Evolutionary conservation across 2,113 vertebrate genomes (phyloP).

Genomic region (Mobula birostris): DNA sequence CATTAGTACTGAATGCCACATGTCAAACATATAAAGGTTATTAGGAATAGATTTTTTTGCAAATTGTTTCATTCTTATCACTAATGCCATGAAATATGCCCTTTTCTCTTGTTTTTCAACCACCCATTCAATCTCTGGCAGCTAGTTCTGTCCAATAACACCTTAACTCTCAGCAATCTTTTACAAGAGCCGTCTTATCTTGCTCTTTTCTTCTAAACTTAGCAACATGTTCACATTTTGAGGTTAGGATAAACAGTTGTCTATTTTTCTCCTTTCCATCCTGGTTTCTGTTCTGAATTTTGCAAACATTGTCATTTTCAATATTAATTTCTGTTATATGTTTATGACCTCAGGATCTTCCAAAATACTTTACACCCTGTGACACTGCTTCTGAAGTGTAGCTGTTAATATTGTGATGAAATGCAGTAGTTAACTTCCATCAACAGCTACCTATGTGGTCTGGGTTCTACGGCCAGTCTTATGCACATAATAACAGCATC

Average conservation of each 20-base stretch:
- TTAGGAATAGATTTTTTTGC: background rate
- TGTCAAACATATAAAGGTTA: constrained; percentile 43
- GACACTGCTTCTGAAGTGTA: no score
- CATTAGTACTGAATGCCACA: constrained; percentile 41
- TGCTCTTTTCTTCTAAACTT: background rate
- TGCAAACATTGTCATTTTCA: background rate
- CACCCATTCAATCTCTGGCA: background rate
- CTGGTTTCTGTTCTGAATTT: background rate
- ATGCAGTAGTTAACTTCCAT: no score
- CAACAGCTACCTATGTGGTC: no score
- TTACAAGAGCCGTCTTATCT: background rate
- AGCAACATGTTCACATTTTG: background rate
- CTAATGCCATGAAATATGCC: background rate
- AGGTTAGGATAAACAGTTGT: background rate
- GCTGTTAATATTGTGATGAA: no score
- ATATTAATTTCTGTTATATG: no score
- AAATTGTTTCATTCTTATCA: background rate
- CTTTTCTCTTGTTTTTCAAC: background rate
- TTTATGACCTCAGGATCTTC: no score
- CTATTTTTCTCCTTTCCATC: background rate
- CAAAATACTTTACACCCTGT: no score
- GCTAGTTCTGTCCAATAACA: background rate
- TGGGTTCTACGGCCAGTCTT: no score
- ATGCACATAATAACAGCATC: no score
- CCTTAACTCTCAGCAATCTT: background rate